Conservation (phyloP, 2,113 vertebrate species). For the Hydrolagus affinis region DNA sequence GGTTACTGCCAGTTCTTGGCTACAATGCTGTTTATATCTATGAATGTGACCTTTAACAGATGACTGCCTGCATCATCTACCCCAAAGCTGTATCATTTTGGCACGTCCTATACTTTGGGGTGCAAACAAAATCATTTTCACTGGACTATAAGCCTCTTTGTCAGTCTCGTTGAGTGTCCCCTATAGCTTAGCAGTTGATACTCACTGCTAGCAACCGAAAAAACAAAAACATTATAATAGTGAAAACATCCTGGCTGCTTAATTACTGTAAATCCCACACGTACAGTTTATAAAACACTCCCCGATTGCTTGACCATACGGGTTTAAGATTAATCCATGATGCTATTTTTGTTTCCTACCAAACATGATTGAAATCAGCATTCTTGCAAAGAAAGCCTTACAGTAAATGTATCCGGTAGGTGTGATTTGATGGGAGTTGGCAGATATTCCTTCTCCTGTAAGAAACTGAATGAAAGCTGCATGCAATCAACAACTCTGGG, state of each 20-base stretch:
- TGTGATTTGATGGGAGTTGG: neutral
- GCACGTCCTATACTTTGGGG: neutral
- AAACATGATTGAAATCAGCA: neutral
- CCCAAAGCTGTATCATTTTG: constrained; percentile 3
- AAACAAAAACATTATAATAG: neutral
- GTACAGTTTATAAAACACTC: neutral
- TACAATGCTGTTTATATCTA: neutral
- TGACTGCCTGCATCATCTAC: neutral
- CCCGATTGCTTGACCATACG: neutral
- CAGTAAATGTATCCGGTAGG: neutral
- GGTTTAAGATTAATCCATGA: neutral
- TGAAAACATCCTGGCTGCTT: neutral
- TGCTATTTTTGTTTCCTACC: neutral
- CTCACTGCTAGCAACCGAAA: neutral
- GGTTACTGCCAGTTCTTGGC: neutral
- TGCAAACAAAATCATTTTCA: neutral
- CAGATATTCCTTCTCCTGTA: neutral
- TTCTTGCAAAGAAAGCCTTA: too few relatives aligned
- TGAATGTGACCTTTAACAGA: constrained; percentile 11
- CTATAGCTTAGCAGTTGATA: neutral
- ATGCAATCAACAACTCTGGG: neutral
- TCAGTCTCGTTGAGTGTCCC: neutral
- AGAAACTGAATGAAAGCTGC: neutral
- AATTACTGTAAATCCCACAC: neutral
- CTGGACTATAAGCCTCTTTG: neutral